Evolutionary conservation across 1,140 invertebrate genomes (phyloP).

Genomic region (Drosophila eugracilis): DNA sequence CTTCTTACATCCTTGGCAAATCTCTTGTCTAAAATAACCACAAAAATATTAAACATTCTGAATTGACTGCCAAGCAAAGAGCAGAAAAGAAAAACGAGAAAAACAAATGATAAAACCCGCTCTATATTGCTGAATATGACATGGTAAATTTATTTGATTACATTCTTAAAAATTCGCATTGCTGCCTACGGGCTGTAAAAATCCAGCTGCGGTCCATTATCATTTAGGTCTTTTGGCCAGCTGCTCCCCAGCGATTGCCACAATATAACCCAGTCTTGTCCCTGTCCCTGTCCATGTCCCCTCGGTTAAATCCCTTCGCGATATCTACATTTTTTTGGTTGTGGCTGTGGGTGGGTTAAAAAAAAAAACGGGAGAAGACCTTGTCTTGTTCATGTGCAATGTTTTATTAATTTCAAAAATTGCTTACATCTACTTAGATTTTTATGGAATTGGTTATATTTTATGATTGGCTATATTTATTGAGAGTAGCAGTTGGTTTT

Average conservation of each 20-base stretch:
- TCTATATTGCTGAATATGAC: background rate
- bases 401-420: slow-evolving; percentile 2
- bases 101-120: background rate
- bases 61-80: too few relatives aligned
- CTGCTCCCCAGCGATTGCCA: background rate
- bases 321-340: background rate
- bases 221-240: background rate
- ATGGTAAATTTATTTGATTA: background rate
- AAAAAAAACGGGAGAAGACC: too few relatives aligned
- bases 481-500: too few relatives aligned
- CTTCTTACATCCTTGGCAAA: too few relatives aligned
- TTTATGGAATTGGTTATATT: background rate
- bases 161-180: background rate
- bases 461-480: too few relatives aligned
- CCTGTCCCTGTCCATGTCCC: too few relatives aligned
- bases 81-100: too few relatives aligned
- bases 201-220: background rate
- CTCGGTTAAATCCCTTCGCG: background rate
- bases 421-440: background rate
- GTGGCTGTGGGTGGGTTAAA: too few relatives aligned
- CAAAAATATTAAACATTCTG: background rate
- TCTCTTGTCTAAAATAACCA: background rate
- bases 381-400: too few relatives aligned
- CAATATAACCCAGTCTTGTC: slow-evolving; percentile 6
- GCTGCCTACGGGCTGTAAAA: background rate